Base-by-base conservation (phyloP, 2,113 vertebrate species). In the Tragelaphus strepsiceros region DNA sequence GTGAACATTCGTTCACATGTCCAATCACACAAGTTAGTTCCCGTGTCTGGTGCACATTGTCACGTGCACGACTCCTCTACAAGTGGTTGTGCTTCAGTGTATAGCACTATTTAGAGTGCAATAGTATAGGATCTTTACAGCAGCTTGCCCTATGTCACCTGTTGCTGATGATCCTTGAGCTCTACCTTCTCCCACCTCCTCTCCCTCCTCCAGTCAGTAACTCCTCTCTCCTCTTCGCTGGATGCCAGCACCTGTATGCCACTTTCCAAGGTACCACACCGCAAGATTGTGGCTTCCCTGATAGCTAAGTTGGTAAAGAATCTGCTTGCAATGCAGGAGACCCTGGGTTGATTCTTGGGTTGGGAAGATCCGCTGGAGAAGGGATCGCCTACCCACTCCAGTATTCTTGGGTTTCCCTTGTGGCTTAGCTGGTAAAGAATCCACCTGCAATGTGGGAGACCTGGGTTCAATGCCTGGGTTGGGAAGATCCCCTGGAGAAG, bases 11-110 rank as follows among this genome's bases (percentile, higher is more conserved):
- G 11, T 7, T 43, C 11, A 24, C 71, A 24, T 24, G 35, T 74
- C 71, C 35, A 77, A 7, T 77, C 21, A 43, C 35, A 39, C 3
- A 24, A 43, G 71, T 14, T 77, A 43, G 35, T 24, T 77, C 71
- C 10, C 12, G 0, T 6, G 0, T 77, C 71, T 77, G 71, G 71
- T 7, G 6, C 2, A 26, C 71, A 43, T 24, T 77, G 71, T 24
- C 71, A 14, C 0, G 2, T 77, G 35, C 71, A 43, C 28, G 14
- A 13, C 35, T 26, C n/a, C 67, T 39, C 67, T 11, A 24, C 35
- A 24, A 24, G 22, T 77, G 21, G 35, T 2, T 74, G 71, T 77
- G 71, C 71, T 43, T 14, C 35, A 71, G n/a, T 39, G 71, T 14
- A 7, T 6, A 43, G 71, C 35, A 77, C 35, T 43, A 2, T 3